phyloP scores from a whole-genome alignment of 2,888 invertebrate species.

The Aphodius sticticus region DNA sequence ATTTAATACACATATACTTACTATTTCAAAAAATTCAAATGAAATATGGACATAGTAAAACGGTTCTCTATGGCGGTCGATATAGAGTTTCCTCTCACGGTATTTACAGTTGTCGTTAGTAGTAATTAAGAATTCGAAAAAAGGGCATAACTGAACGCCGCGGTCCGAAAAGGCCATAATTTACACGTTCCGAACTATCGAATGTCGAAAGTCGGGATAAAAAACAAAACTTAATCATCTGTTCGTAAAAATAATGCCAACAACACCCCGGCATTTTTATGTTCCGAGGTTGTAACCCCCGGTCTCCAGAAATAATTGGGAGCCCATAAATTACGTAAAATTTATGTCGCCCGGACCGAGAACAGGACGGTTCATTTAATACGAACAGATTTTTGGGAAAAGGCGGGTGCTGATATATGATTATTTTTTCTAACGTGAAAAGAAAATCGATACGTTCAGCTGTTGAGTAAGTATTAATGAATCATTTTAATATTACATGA shows the following conservation, averaged over 20 bases:
- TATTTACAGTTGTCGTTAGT: constrained; percentile 4
- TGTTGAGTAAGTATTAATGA: no score
- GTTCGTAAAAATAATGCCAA: constrained; percentile 33
- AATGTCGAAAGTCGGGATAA: constrained; percentile 31
- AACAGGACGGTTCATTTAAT: constrained; percentile 35
- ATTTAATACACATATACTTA: background rate
- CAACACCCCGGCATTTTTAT: constrained; percentile 37
- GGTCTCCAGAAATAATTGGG: constrained; percentile 35
- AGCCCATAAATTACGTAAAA: constrained; percentile 33
- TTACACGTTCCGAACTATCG: constrained; percentile 25
- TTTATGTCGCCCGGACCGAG: constrained; percentile 34
- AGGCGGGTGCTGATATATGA: background rate
- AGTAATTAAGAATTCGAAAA: background rate
- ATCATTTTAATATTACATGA: no score
- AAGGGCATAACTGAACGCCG: background rate
- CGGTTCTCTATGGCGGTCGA: background rate
- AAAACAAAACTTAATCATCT: constrained; percentile 32
- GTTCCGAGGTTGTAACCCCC: constrained; percentile 39
- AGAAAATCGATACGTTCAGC: background rate
- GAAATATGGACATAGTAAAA: background rate
- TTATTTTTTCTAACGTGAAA: background rate
- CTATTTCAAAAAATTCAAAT: background rate
- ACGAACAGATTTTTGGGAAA: constrained; percentile 18
- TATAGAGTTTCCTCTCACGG: background rate
- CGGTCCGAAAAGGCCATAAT: background rate